Base-by-base conservation (phyloP, 2,113 vertebrate species). In the Cheirogaleus medius region DNA sequence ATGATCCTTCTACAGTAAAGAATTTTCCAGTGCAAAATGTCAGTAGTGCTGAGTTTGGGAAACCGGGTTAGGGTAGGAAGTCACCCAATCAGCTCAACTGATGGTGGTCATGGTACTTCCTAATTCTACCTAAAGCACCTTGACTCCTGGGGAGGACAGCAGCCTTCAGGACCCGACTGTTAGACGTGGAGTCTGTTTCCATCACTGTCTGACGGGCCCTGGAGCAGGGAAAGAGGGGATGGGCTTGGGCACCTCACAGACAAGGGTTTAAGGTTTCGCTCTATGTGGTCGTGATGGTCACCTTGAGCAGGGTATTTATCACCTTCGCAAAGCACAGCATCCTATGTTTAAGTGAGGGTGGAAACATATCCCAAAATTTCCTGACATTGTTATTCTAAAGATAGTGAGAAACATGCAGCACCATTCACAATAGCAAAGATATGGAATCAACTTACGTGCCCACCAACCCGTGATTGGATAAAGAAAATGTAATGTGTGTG, bases 311-410 rank as follows among this genome's bases (percentile, higher is more conserved):
- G 17, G 1, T 9, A 7, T 32, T 42, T 1, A 1, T 23, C 39
- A 13, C 23, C n/a, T 66, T 47, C 1, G 0, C 6, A 14, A 29
- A 29, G 37, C 11, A 63, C 34, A 10, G 47, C 4, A 23, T 11
- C 17, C 42, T 0, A 8, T 25, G 8, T 73, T 56, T 13, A 64
- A 37, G 39, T 0, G 9, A 56, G 27, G 5, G 4, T 1, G 8
- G 13, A 29, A 20, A 23, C 1, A 1, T 11, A 0, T 39, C 23
- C n/a, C 10, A 56, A 2, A 0, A 0, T 8, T 4, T 29, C 68
- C 21, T 17, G 69, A 49, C 29, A 34, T 18, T 23, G 27, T 13
- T 7, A 4, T 34, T 56, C 39, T 6, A 25, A 34, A 71, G 44
- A 84, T 0, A 52, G 6, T 17, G 89, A 44, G 56, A 74, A 32